A percentile compares a stretch with the other conserved stretches of the same genome.
These are phyloP conservation scores for Macquaria australasica DNA, from an alignment of 2,113 vertebrate genomes.

Conservation along the genomic window DNA sequence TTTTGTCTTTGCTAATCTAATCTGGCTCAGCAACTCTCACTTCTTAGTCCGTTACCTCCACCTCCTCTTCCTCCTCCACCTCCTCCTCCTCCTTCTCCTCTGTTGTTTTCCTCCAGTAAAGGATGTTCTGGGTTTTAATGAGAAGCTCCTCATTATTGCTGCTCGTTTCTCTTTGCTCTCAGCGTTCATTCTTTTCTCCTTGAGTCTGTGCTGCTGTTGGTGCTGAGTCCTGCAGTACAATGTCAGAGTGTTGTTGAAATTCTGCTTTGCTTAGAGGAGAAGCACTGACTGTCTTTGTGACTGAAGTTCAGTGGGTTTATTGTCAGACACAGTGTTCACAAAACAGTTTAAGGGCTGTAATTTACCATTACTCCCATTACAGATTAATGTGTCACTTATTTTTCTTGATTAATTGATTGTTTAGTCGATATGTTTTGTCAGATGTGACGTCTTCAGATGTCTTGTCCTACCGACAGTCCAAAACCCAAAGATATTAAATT, in stretches of 20 bases:
- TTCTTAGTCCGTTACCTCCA: constrained; percentile 43
- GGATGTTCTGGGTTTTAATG: constrained; percentile 61
- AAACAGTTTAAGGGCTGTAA: not conserved
- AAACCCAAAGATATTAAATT: not conserved
- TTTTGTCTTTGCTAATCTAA: constrained; percentile 62
- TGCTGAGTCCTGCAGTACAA: not conserved
- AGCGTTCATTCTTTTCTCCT: constrained; percentile 36
- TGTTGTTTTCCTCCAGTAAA: constrained; percentile 35
- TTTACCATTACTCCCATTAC: too few relatives aligned
- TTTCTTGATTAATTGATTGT: not conserved
- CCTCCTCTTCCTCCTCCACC: not conserved
- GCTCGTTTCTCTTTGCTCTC: constrained; percentile 43
- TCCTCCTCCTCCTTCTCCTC: constrained; percentile 8
- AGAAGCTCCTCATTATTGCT: constrained; percentile 62
- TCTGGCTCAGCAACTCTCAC: constrained; percentile 51
- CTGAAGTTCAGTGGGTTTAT: constrained; percentile 7
- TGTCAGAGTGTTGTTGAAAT: not conserved
- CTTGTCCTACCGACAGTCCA: not conserved
- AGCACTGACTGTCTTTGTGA: not conserved
- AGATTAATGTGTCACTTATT: not conserved
- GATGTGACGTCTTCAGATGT: not conserved
- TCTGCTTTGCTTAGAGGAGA: constrained; percentile 44
- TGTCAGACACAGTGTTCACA: not conserved
- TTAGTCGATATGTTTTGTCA: not conserved
- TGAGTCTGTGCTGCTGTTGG: constrained; percentile 12